Percentiles rank a stretch among this genome's conserved stretches.
Conservation (phyloP, 2,888 invertebrate genomes). For the Seira ritae region DNA sequence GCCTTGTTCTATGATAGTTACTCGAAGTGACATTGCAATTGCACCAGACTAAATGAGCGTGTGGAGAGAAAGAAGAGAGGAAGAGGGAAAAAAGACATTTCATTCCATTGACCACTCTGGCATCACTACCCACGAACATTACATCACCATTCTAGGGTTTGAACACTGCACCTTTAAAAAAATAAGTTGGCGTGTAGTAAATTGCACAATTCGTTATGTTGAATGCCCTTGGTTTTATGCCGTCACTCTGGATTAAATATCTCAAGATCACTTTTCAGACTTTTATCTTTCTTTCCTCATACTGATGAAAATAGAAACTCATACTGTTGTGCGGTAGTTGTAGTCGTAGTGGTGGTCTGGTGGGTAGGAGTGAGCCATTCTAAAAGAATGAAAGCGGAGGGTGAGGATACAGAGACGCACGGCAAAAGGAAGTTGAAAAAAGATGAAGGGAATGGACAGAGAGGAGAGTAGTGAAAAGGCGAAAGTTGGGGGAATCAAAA, state of each 20-base stretch:
- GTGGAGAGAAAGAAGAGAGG: background rate
- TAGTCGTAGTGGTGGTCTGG: no score
- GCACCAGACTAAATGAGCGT: constrained; percentile 20
- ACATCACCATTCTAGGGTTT: no score
- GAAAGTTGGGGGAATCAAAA: constrained; percentile 58
- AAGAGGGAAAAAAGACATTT: no score
- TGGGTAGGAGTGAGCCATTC: no score
- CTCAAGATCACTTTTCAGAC: constrained; percentile 59
- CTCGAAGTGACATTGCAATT: constrained; percentile 28
- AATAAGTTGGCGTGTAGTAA: constrained; percentile 56
- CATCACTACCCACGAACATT: no score
- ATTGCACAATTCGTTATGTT: constrained; percentile 60
- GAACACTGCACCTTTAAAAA: constrained; percentile 29
- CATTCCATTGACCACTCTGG: no score
- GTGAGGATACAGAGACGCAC: background rate
- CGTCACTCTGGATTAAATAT: constrained; percentile 64
- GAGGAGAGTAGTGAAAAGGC: background rate
- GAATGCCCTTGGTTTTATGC: constrained; percentile 56
- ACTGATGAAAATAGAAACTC: background rate
- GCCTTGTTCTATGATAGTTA: constrained; percentile 23
- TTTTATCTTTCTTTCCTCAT: constrained; percentile 46
- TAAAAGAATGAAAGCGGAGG: background rate
- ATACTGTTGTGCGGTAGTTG: no score
- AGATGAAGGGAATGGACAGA: constrained; percentile 29
- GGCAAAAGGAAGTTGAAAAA: constrained; percentile 16